phyloP scores from a whole-genome alignment of 1,140 invertebrate species.

The Cheumatopsyche charites region DNA sequence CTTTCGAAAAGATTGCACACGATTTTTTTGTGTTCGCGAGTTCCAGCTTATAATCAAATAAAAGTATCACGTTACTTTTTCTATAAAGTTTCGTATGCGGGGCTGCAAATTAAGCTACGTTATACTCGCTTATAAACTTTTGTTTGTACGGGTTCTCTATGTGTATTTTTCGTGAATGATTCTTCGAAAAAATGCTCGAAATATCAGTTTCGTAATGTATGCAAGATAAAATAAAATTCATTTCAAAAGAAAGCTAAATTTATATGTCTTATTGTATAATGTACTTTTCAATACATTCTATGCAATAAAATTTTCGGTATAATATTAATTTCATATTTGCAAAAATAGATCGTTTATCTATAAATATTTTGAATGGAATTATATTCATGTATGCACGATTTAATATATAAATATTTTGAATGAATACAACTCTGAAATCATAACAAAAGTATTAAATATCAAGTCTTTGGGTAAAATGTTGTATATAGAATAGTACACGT shows the following conservation, averaged over 20 bases:
- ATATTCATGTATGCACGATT: background rate
- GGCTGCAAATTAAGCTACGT: too few species aligned
- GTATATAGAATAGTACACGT: background rate
- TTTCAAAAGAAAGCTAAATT: too few species aligned
- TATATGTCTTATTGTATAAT: too few species aligned
- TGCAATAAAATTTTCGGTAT: too few species aligned
- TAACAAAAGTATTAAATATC: slow-evolving; percentile 8
- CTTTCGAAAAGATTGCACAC: slow-evolving; percentile 40
- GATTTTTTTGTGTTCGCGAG: slow-evolving; percentile 24
- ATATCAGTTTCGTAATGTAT: background rate
- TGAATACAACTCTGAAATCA: background rate
- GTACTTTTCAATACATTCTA: too few species aligned
- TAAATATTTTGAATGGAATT: background rate
- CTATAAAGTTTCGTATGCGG: background rate
- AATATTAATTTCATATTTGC: background rate
- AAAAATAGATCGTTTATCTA: background rate
- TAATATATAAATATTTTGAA: slow-evolving; percentile 3
- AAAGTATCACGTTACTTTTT: slow-evolving; percentile 46
- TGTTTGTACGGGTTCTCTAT: too few species aligned
- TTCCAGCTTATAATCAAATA: slow-evolving; percentile 45
- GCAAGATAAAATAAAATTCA: too few species aligned
- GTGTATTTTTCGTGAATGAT: background rate
- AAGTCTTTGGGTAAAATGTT: background rate
- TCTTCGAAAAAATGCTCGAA: background rate
- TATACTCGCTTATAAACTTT: too few species aligned